phyloP scores from a whole-genome alignment of 2,888 invertebrate species.

The Chrysotoxum bicinctum region DNA sequence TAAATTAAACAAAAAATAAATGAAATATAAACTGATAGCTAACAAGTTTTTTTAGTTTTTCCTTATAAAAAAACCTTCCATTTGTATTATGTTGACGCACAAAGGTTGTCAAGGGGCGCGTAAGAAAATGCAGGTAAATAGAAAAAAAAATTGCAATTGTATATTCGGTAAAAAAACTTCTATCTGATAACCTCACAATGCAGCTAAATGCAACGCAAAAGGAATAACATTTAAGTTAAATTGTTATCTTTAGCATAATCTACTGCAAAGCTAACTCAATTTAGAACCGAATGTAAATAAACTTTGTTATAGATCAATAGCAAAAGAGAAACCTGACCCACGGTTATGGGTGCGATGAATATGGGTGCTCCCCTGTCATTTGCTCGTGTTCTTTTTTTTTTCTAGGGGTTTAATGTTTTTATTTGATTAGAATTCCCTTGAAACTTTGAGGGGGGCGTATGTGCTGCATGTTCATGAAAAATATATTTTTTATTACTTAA shows the following conservation, averaged over 20 bases:
- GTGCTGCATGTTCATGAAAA: not conserved
- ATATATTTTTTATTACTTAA: not conserved
- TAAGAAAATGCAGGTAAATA: slow-evolving; percentile 83
- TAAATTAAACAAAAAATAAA: slow-evolving; percentile 56
- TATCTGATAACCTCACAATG: slow-evolving; percentile 38
- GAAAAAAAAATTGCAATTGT: slow-evolving; percentile 20
- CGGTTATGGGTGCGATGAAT: not conserved
- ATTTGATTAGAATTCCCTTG: slow-evolving; percentile 17
- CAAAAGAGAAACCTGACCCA: not conserved
- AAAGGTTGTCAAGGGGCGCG: slow-evolving; percentile 82
- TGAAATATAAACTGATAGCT: slow-evolving; percentile 53
- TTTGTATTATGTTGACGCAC: slow-evolving; percentile 81
- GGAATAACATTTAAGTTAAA: not conserved
- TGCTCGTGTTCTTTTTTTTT: not conserved
- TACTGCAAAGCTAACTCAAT: slow-evolving; percentile 26
- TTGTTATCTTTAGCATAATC: not conserved
- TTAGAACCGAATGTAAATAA: not conserved
- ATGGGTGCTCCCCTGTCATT: slow-evolving; percentile 29
- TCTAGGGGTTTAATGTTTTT: not conserved
- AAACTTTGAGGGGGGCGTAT: slow-evolving; percentile 36
- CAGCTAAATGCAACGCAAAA: slow-evolving; percentile 36
- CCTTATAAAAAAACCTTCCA: slow-evolving; percentile 71
- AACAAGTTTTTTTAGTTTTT: slow-evolving; percentile 73
- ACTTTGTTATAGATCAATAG: slow-evolving; percentile 6
- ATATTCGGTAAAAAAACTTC: slow-evolving; percentile 40